Evolutionary conservation across 2,888 invertebrate genomes (phyloP).

Genomic region (Caenorhabditis plicata): DNA sequence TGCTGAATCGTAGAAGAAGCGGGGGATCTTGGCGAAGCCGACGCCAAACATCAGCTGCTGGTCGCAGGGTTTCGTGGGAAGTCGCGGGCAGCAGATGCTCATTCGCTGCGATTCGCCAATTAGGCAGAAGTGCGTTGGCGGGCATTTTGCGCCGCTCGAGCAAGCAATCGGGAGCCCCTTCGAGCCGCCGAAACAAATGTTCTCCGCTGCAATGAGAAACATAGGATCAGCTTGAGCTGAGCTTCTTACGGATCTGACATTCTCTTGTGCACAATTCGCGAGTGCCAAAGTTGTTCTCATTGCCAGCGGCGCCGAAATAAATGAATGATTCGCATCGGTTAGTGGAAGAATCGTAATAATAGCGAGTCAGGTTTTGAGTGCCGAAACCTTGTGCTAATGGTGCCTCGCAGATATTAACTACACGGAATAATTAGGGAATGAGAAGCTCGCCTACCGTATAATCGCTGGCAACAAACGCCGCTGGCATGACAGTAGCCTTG

Average conservation of each 20-base stretch:
- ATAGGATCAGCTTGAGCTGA: background rate
- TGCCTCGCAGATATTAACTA: conserved; percentile 46
- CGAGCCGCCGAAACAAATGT: conserved; percentile 50
- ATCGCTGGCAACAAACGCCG: conserved; percentile 25
- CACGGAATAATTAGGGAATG: no score
- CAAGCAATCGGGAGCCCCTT: no score
- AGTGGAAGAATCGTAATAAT: conserved; percentile 49
- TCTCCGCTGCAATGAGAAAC: conserved; percentile 37
- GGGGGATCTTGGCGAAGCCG: conserved; percentile 40
- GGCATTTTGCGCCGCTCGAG: no score
- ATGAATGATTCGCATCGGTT: conserved; percentile 44
- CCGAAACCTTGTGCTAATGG: conserved; percentile 46
- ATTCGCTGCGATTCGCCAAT: conserved; percentile 30
- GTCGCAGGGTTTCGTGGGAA: conserved; percentile 52
- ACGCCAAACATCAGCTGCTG: conserved; percentile 54
- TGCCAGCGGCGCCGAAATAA: conserved; percentile 44
- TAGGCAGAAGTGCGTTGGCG: conserved; percentile 58
- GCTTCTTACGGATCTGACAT: conserved; percentile 48
- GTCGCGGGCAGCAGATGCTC: conserved; percentile 52
- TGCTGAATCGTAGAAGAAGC: conserved; percentile 55
- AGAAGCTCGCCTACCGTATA: no score
- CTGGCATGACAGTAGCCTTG: background rate
- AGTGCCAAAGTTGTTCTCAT: conserved; percentile 63
- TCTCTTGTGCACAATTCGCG: conserved; percentile 51
- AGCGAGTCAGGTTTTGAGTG: conserved; percentile 38